A percentile compares a stretch with the other conserved stretches of the same genome.
Evolutionary conservation across 2,113 vertebrate species (phyloP).

Genomic region (Entomyzon cyanotis): DNA sequence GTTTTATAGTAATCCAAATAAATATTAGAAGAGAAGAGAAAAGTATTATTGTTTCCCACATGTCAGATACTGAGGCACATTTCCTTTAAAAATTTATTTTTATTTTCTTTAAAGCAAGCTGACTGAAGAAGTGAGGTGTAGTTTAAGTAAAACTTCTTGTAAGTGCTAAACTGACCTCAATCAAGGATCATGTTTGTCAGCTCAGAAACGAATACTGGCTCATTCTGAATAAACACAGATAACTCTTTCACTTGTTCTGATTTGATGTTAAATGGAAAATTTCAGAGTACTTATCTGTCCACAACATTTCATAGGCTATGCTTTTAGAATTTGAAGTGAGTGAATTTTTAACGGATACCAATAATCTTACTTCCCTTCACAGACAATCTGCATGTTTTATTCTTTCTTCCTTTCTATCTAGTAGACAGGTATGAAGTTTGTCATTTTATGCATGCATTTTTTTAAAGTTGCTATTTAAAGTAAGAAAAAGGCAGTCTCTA

Average conservation of each 20-base stretch:
- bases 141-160: not conserved
- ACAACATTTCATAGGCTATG: not conserved
- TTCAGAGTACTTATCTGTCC: not conserved
- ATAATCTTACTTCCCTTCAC: not conserved
- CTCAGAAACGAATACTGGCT: not conserved
- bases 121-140: not conserved
- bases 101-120: not conserved
- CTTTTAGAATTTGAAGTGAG: not conserved
- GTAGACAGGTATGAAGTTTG: not conserved
- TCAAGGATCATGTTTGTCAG: not conserved
- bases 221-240: not conserved
- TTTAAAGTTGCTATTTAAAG: not conserved
- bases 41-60: not conserved
- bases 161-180: not conserved
- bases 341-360: not conserved
- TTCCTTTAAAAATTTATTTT: not conserved
- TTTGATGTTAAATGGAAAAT: not conserved
- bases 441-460: not conserved
- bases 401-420: not conserved
- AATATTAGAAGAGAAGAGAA: not conserved
- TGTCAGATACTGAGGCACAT: not conserved
- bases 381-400: not conserved
- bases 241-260: not conserved
- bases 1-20: not conserved
- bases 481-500: not conserved